A percentile compares a stretch with the other conserved stretches of the same genome.
Evolutionary conservation across 1,140 invertebrate genomes (phyloP).

Genomic region (Drosophila malerkotliana): DNA sequence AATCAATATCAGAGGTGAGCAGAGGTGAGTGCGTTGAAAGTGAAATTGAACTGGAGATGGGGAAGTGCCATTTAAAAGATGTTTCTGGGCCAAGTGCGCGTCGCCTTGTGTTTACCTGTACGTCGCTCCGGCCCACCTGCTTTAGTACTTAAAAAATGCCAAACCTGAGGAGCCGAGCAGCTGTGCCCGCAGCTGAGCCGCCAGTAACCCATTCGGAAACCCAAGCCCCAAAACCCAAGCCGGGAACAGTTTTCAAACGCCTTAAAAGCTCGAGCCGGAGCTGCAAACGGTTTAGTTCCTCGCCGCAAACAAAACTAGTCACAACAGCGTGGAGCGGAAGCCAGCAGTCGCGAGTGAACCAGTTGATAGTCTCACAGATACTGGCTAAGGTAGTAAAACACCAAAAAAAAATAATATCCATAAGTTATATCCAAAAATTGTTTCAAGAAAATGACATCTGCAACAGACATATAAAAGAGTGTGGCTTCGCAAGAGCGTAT

Average conservation of each 20-base stretch:
- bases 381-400: conserved; percentile 16
- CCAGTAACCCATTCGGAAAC: conserved; percentile 6
- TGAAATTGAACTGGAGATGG: conserved; percentile 67
- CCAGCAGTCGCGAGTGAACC: conserved; percentile 49
- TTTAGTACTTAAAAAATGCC: conserved; percentile 15
- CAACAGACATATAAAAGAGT: neutral
- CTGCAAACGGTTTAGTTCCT: conserved; percentile 82
- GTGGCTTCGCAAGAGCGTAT: too few relatives aligned
- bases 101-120: conserved; percentile 38
- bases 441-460: neutral
- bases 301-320: conserved; percentile 82
- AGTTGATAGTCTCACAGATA: conserved; percentile 32
- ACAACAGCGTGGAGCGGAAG: conserved; percentile 72
- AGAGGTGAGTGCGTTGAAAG: conserved; percentile 65
- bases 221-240: conserved; percentile 18
- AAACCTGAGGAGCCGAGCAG: conserved; percentile 43
- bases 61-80: conserved; percentile 65
- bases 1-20: conserved; percentile 56
- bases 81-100: conserved; percentile 72
- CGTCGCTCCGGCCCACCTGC: conserved; percentile 23
- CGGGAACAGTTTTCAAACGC: conserved; percentile 55
- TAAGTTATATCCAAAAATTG: neutral
- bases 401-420: neutral
- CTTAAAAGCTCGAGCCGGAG: conserved; percentile 69
- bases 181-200: conserved; percentile 12